Conservation (phyloP, 2,888 invertebrate species). For the Torymus auratus region DNA sequence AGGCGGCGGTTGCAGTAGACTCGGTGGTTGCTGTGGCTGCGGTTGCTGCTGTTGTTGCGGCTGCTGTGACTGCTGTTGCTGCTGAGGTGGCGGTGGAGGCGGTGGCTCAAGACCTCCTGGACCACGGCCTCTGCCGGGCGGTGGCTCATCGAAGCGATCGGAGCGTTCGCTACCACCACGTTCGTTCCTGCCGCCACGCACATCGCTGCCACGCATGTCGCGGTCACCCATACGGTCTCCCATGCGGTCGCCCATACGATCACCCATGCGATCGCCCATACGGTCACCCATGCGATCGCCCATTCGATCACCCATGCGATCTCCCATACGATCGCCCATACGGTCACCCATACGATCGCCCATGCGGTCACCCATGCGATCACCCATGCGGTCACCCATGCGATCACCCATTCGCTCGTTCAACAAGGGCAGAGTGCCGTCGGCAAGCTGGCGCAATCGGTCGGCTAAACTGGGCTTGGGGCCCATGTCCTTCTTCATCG, state of each 20-base stretch:
- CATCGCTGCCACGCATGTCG: constrained; percentile 57
- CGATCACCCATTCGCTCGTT: constrained; percentile 69
- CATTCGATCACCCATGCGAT: constrained; percentile 51
- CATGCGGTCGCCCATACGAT: no score
- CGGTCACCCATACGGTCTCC: no score
- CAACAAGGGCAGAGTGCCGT: constrained; percentile 72
- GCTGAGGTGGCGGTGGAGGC: constrained; percentile 19
- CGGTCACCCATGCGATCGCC: constrained; percentile 55
- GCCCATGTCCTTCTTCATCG: constrained; percentile 68
- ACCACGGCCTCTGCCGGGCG: no score
- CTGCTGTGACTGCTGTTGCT: background rate
- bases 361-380: no score
- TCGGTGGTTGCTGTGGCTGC: constrained; percentile 28
- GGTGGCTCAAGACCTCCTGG: constrained; percentile 60
- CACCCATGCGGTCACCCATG: constrained; percentile 69
- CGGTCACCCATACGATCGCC: no score
- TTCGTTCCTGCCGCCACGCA: constrained; percentile 70
- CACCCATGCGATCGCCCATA: no score
- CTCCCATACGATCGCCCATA: no score
- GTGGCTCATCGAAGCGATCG: constrained; percentile 2
- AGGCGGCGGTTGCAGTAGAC: constrained; percentile 56
- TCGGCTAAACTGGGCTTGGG: constrained; percentile 74
- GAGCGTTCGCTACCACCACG: constrained; percentile 68
- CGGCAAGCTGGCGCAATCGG: constrained; percentile 74
- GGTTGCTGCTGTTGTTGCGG: background rate